Percentiles rank a stretch among this genome's conserved stretches.
phyloP scores from a whole-genome alignment of 2,797 vertebrate species.

The Varecia variegata region DNA sequence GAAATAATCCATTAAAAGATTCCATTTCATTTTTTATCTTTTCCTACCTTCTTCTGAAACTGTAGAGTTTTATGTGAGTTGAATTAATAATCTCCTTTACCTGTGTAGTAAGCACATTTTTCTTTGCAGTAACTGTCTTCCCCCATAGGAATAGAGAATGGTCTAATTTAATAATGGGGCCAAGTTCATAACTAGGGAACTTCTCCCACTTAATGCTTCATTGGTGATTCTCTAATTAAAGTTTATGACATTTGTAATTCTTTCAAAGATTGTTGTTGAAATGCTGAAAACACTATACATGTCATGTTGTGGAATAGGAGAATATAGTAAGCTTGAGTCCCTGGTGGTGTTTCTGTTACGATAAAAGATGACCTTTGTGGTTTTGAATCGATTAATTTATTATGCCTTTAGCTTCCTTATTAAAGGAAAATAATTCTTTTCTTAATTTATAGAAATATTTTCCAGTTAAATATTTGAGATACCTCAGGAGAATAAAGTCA shows the following conservation, averaged over 20 bases:
- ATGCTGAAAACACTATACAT: not conserved
- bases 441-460: constrained; percentile 44
- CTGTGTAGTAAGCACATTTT: not conserved
- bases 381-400: constrained; percentile 29
- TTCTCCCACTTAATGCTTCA: not conserved
- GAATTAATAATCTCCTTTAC: not conserved
- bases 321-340: not conserved
- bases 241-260: not conserved
- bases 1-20: not conserved
- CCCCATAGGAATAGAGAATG: not conserved
- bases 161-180: not conserved
- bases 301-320: not conserved
- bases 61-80: constrained; percentile 10
- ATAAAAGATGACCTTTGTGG: not conserved
- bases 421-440: constrained; percentile 20
- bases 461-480: constrained; percentile 33
- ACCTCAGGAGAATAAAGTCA: not conserved
- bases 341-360: not conserved
- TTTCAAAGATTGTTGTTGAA: constrained; percentile 23
- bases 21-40: not conserved
- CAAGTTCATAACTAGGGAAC: not conserved
- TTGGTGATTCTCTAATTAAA: not conserved
- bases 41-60: constrained; percentile 23
- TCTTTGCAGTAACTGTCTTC: not conserved
- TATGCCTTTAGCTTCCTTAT: not conserved